These are phyloP conservation scores for Flexamia atlantica DNA, from an alignment of 2,888 invertebrate genomes.

Conservation along the genomic window DNA sequence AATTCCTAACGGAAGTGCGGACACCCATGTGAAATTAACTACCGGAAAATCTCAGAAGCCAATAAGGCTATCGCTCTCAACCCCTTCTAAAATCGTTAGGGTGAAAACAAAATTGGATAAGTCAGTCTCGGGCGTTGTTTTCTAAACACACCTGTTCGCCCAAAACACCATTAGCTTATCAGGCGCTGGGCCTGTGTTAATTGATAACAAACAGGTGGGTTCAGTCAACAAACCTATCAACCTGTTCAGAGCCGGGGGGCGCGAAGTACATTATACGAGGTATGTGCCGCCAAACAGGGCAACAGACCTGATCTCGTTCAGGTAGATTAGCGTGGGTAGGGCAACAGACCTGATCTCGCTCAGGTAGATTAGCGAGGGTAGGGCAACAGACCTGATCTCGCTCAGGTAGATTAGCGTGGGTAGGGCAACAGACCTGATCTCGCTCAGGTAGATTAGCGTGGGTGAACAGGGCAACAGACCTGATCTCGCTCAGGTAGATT, in stretches of 20 bases:
- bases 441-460: too few species aligned
- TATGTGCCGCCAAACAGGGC: too few species aligned
- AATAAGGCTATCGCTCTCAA: neutral
- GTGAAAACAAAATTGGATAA: constrained; percentile 2
- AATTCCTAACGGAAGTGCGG: neutral
- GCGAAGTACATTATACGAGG: neutral
- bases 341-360: too few species aligned
- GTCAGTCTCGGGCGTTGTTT: neutral
- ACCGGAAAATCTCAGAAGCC: neutral
- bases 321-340: too few species aligned
- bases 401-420: too few species aligned
- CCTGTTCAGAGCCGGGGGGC: neutral
- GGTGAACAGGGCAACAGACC: too few species aligned
- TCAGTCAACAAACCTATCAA: neutral
- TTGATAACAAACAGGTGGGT: neutral
- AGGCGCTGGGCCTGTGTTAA: neutral
- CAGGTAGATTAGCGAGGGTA: too few species aligned
- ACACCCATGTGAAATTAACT: neutral
- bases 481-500: too few species aligned
- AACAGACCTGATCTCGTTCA: too few species aligned
- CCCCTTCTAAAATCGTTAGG: constrained; percentile 16
- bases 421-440: too few species aligned
- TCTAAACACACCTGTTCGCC: constrained; percentile 17
- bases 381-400: too few species aligned
- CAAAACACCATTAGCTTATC: constrained; percentile 16